phyloP scores from a whole-genome alignment of 2,888 invertebrate genomes.

The Cerastis rubricosa region DNA sequence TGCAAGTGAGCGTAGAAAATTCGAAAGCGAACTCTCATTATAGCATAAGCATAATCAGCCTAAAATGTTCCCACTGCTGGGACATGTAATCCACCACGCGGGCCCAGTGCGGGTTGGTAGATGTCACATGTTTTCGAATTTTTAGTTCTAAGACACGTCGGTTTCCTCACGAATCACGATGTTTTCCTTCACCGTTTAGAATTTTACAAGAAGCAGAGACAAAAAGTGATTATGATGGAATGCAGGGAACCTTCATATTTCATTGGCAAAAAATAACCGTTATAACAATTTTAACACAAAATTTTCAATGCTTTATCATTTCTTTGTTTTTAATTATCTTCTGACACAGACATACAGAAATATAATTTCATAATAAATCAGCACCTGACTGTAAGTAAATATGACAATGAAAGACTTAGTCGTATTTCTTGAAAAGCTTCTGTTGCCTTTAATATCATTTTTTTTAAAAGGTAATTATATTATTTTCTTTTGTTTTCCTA shows the following conservation, averaged over 20 bases:
- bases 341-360: conserved; percentile 1
- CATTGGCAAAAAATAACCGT: not conserved
- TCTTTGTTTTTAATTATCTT: conserved; percentile 1
- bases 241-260: not conserved
- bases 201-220: no score
- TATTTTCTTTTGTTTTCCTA: conserved; percentile 25
- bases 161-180: no score
- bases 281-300: not conserved
- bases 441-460: conserved; percentile 27
- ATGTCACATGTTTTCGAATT: no score
- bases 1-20: conserved; percentile 3
- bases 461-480: conserved; percentile 29
- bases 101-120: no score
- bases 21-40: not conserved
- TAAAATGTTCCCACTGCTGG: no score
- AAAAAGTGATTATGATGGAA: no score
- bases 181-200: no score
- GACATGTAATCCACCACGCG: no score
- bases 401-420: not conserved
- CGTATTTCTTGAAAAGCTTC: conserved; percentile 17
- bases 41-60: no score
- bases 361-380: conserved; percentile 33
- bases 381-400: conserved; percentile 5
- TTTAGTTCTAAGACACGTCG: no score
- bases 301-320: not conserved